Conservation (phyloP, 2,888 invertebrate species). For the Eucriotettix oculatus region DNA sequence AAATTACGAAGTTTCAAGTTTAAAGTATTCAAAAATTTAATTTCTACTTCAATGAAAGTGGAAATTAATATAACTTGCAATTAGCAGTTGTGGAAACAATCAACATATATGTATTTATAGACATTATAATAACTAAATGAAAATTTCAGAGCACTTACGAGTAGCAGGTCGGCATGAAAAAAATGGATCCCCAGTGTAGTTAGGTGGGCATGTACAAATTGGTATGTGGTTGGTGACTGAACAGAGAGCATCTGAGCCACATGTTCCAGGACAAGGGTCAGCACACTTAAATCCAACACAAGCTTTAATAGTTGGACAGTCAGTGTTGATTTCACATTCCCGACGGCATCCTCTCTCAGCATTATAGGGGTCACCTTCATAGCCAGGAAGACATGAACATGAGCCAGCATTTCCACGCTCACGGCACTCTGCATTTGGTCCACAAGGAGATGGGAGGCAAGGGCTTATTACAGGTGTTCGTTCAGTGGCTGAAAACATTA, state of each 20-base stretch:
- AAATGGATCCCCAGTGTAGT: slow-evolving; percentile 69
- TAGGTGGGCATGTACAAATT: slow-evolving; percentile 54
- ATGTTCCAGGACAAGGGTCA: slow-evolving; percentile 71
- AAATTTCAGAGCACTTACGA: background rate
- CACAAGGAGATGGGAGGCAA: slow-evolving; percentile 67
- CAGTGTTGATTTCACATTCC: slow-evolving; percentile 64
- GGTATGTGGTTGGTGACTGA: slow-evolving; percentile 64
- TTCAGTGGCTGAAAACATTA: slow-evolving; percentile 39
- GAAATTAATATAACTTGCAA: no score
- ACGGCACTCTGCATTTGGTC: slow-evolving; percentile 66
- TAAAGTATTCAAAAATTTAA: no score
- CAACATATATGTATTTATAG: background rate
- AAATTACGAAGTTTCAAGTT: no score
- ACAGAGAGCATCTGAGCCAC: slow-evolving; percentile 66
- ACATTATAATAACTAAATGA: no score
- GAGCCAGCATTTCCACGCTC: slow-evolving; percentile 68
- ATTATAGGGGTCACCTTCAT: slow-evolving; percentile 69
- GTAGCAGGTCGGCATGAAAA: slow-evolving; percentile 25
- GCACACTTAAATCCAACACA: slow-evolving; percentile 71
- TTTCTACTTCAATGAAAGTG: no score
- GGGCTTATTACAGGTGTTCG: slow-evolving; percentile 38
- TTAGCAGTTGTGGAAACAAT: background rate
- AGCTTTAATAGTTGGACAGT: slow-evolving; percentile 52
- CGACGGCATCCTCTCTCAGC: slow-evolving; percentile 36
- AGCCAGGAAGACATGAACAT: slow-evolving; percentile 72